Conservation (phyloP, 1,140 invertebrate species). For the Vanessa tameamea region DNA sequence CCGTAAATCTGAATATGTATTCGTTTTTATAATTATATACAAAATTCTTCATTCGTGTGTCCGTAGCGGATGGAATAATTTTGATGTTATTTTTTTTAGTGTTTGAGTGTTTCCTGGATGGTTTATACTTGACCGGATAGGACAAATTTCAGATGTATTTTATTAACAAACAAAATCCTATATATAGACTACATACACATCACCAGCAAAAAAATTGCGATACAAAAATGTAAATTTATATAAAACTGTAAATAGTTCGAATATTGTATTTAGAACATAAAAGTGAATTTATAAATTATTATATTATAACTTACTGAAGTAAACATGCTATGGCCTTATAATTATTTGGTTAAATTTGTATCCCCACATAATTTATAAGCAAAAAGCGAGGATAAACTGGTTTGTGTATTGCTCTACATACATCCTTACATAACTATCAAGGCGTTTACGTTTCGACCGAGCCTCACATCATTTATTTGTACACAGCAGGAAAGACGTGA, state of each 20-base stretch:
- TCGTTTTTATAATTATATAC: no score
- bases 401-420: conserved; percentile 32
- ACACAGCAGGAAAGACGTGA: conserved; percentile 27
- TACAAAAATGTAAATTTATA: neutral
- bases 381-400: conserved; percentile 30
- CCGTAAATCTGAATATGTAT: no score
- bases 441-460: conserved; percentile 5
- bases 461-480: conserved; percentile 13
- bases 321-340: neutral
- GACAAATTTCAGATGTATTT: no score
- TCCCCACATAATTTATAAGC: conserved; percentile 4
- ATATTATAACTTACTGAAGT: no score
- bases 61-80: no score
- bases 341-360: conserved; percentile 15
- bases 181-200: no score
- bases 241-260: neutral
- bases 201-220: neutral
- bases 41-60: no score
- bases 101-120: no score
- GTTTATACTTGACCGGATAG: no score
- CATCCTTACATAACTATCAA: conserved; percentile 33
- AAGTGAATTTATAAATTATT: neutral
- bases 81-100: no score
- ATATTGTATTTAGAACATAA: neutral
- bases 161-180: no score